A percentile compares a stretch with the other conserved stretches of the same genome.
Evolutionary conservation across 2,113 vertebrate species (phyloP).

Genomic region (Diphyllodes magnificus): DNA sequence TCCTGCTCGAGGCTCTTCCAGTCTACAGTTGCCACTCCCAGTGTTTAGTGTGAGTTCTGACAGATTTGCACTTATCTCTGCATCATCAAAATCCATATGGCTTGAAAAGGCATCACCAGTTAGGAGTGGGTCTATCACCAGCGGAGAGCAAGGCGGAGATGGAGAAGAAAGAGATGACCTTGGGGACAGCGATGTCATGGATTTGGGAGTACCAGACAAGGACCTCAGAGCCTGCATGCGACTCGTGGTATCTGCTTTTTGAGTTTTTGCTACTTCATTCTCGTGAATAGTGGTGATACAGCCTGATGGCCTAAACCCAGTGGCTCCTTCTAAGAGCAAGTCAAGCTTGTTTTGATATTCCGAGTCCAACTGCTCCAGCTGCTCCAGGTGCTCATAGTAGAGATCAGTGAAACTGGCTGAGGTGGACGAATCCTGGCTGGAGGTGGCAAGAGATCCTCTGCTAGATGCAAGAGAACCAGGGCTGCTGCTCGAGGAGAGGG

Average conservation of each 20-base stretch:
- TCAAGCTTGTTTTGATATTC: slow-evolving; percentile 93
- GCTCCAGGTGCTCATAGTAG: slow-evolving; percentile 87
- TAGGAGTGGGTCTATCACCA: slow-evolving; percentile 82
- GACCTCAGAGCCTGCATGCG: slow-evolving; percentile 80
- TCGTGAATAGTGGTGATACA: slow-evolving; percentile 96
- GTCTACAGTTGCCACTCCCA: slow-evolving; percentile 64
- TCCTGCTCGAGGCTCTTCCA: slow-evolving; percentile 63
- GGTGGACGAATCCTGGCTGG: slow-evolving; percentile 87
- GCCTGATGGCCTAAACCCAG: slow-evolving; percentile 84
- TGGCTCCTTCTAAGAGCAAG: slow-evolving; percentile 82
- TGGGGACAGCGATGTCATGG: slow-evolving; percentile 89
- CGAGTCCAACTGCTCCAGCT: slow-evolving; percentile 80
- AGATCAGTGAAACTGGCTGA: slow-evolving; percentile 94
- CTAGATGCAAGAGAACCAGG: slow-evolving; percentile 90
- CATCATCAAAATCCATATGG: slow-evolving; percentile 77
- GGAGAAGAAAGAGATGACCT: slow-evolving; percentile 94
- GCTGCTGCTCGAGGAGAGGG: slow-evolving; percentile 93
- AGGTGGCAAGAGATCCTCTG: slow-evolving; percentile 88
- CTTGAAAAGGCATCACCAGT: slow-evolving; percentile 79
- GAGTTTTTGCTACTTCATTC: slow-evolving; percentile 83
- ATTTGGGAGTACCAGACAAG: slow-evolving; percentile 86
- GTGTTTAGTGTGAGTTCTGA: slow-evolving; percentile 73
- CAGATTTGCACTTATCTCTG: slow-evolving; percentile 73
- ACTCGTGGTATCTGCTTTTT: slow-evolving; percentile 44
- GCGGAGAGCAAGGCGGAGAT: slow-evolving; percentile 91